Evolutionary conservation across 2,113 vertebrate species (phyloP).

Genomic region (Zosterops lateralis): DNA sequence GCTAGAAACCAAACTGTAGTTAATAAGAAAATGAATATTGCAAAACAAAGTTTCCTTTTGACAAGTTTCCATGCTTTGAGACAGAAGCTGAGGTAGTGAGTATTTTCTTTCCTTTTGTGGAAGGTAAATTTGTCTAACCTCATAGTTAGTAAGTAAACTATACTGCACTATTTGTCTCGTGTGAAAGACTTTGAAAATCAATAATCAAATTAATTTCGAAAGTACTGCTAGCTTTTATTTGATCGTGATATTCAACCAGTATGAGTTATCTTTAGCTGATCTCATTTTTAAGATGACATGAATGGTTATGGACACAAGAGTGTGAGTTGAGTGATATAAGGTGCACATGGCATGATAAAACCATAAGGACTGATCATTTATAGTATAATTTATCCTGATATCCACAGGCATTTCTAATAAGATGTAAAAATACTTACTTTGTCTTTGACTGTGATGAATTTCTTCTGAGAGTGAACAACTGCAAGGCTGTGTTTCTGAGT

Average conservation of each 20-base stretch:
- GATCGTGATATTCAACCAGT: neutral
- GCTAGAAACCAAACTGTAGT: neutral
- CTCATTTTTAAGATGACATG: neutral
- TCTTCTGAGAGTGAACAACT: neutral
- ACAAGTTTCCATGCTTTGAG: neutral
- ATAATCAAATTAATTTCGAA: neutral
- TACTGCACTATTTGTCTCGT: neutral
- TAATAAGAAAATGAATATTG: neutral
- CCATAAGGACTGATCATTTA: rapidly evolving
- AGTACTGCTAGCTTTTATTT: neutral
- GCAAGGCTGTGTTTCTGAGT: neutral
- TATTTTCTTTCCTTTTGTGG: neutral
- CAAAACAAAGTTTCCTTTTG: neutral
- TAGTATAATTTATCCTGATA: neutral
- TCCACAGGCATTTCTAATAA: neutral
- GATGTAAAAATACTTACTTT: neutral
- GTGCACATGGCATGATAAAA: neutral
- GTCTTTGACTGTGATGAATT: neutral
- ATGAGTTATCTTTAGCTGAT: neutral
- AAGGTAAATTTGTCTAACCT: neutral
- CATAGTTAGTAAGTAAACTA: neutral
- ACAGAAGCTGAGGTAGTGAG: neutral
- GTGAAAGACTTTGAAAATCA: neutral
- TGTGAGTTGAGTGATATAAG: neutral
- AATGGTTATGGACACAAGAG: neutral